A percentile compares a stretch with the other conserved stretches of the same genome.
Conservation (phyloP, 92 coral and sea anemone species). For the Anthopleura xanthogrammica region DNA sequence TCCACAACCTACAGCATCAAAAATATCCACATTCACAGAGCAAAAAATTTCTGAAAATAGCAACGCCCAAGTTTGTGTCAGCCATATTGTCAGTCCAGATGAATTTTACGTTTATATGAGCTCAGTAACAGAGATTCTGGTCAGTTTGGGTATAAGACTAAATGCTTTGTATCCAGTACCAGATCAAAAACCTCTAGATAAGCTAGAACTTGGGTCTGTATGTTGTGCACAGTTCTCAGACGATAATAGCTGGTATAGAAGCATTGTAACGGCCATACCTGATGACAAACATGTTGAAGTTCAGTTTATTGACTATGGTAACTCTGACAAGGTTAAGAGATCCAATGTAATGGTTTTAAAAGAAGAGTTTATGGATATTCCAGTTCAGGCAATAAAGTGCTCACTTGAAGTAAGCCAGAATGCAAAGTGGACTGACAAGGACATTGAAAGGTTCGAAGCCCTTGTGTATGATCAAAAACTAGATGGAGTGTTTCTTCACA, state of each 20-base stretch:
- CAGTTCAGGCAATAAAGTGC: constrained; percentile 35
- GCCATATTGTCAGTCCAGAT: constrained; percentile 63
- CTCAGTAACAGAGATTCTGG: constrained; percentile 30
- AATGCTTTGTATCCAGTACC: constrained; percentile 24
- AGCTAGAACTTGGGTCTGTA: constrained; percentile 30
- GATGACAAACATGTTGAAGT: constrained; percentile 42
- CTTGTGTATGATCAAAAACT: constrained; percentile 65
- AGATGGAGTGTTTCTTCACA: constrained; percentile 66
- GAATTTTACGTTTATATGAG: constrained; percentile 73
- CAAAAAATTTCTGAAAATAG: constrained; percentile 28
- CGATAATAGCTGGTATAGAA: constrained; percentile 69
- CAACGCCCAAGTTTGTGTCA: constrained; percentile 54
- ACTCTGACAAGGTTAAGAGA: constrained; percentile 46
- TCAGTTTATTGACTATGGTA: constrained; percentile 67
- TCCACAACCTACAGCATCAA: background rate
- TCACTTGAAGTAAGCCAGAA: constrained; percentile 29
- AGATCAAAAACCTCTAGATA: constrained; percentile 17
- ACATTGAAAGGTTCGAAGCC: constrained; percentile 59
- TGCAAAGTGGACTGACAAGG: constrained; percentile 45
- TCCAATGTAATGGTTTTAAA: constrained; percentile 19
- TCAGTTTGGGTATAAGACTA: constrained; percentile 29
- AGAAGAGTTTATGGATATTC: constrained; percentile 30
- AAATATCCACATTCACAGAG: background rate
- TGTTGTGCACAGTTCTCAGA: constrained; percentile 63
- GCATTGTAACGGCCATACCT: constrained; percentile 25